These are phyloP conservation scores for Formica exsecta DNA, from an alignment of 1,140 invertebrate species.

Conservation along the genomic window DNA sequence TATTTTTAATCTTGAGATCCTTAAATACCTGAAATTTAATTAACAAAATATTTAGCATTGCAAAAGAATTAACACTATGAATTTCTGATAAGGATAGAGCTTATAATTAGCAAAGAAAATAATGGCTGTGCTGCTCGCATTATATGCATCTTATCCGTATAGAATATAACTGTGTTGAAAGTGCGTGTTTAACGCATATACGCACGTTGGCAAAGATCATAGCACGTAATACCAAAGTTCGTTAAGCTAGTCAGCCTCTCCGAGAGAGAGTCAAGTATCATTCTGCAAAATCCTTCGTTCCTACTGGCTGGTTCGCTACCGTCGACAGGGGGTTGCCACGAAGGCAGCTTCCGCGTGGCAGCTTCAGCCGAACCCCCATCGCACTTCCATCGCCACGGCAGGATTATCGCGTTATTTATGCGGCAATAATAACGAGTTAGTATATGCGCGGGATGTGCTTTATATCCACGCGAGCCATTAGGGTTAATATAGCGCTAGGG, in stretches of 20 bases:
- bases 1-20: neutral
- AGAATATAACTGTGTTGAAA: slow-evolving; percentile 23
- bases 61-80: neutral
- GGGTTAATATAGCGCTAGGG: slow-evolving; percentile 84
- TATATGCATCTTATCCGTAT: neutral
- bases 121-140: neutral
- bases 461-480: slow-evolving; percentile 86
- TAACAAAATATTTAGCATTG: neutral
- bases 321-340: slow-evolving; percentile 56
- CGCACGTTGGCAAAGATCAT: slow-evolving; percentile 28
- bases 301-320: slow-evolving; percentile 45
- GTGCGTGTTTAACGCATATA: slow-evolving; percentile 20
- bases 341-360: slow-evolving; percentile 45
- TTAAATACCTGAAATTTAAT: slow-evolving; percentile 5
- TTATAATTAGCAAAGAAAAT: neutral
- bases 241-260: slow-evolving; percentile 57
- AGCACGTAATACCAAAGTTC: slow-evolving; percentile 47
- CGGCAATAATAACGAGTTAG: slow-evolving; percentile 86
- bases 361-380: slow-evolving; percentile 63
- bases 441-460: slow-evolving; percentile 86
- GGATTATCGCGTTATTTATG: slow-evolving; percentile 87
- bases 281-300: slow-evolving; percentile 55
- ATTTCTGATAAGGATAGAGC: neutral
- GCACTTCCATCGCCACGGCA: slow-evolving; percentile 81
- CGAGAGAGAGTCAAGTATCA: slow-evolving; percentile 38